Base-by-base conservation (phyloP, 2,797 vertebrate species). In the Apogon talboti region DNA sequence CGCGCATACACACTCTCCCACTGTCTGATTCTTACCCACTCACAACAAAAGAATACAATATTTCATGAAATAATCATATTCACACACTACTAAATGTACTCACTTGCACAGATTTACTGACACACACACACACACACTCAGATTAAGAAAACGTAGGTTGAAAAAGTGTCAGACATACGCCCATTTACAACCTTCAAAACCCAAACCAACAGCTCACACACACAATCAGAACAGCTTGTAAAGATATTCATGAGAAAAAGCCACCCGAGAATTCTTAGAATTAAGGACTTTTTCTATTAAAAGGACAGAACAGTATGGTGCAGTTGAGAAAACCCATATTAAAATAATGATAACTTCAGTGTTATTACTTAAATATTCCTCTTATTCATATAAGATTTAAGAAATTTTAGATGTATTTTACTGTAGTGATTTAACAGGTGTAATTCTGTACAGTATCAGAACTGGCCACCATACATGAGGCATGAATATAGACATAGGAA, bases 31-130 rank as follows among this genome's bases (percentile, higher is more conserved):
- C 24, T 18, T 9, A n/a, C 14, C 53, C 50, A 68, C 13, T 51
- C 7, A 44, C 38, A 52, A 45, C 45, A 43, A 40, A 43, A 55
- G 49, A 21, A 46, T 8, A 16, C 48, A 48, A 28, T 18, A 38
- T 61, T 7, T 46, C 46, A 71, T 7, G 30, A 49, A 68, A 8
- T 28, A 19, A 38, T 15, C 12, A 38, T 2, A 38, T 40, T 12
- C 7, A 37, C 50, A 56, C 14, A 7, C 41, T 21, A 19, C 3
- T 4, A 44, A 43, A 54, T 28, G 4, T 28, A n/a, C 10, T 42
- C 14, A 44, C 18, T 7, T 42, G 54, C 15, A 46, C 28, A 59
- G 24, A 78, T 24, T 13, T 48, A 42, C 24, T 18, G 19, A 56
- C 18, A 51, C 44, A 50, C 18, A 10, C 45, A 33, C 13, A 52